Evolutionary conservation across 1,140 invertebrate species (phyloP).

Genomic region (Camponotus floridanus): DNA sequence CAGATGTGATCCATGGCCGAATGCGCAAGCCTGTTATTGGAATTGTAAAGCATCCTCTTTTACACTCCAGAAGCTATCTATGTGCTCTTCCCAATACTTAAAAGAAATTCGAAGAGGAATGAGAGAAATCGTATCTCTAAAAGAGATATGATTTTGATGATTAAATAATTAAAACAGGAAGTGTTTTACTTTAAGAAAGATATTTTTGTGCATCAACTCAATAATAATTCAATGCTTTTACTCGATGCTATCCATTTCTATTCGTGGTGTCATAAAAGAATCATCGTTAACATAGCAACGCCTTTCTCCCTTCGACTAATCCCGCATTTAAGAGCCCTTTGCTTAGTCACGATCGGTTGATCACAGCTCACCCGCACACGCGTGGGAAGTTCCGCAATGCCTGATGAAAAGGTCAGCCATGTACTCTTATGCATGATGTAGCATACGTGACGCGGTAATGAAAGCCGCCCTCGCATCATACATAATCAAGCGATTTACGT

Average conservation of each 20-base stretch:
- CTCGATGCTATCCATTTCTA: not conserved
- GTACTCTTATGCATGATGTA: not conserved
- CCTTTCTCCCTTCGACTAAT: constrained; percentile 37
- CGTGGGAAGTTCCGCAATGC: constrained; percentile 22
- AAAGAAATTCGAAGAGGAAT: not conserved
- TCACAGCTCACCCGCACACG: constrained; percentile 24
- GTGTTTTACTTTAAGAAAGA: not conserved
- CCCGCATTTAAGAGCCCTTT: constrained; percentile 9
- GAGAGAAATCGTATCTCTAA: too few relatives aligned
- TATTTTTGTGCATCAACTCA: not conserved
- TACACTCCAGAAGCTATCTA: not conserved
- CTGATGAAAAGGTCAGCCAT: constrained; percentile 38
- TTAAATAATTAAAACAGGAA: not conserved
- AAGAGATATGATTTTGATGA: not conserved
- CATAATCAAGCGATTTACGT: constrained; percentile 41
- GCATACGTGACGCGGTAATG: constrained; percentile 1
- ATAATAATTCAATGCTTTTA: not conserved
- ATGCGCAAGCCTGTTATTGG: not conserved
- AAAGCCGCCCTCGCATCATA: constrained; percentile 26
- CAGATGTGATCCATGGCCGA: not conserved
- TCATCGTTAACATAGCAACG: not conserved
- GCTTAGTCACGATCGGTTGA: constrained; percentile 56
- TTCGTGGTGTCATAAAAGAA: not conserved
- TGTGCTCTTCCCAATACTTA: not conserved
- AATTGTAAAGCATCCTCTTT: not conserved